Conservation (phyloP, 2,888 invertebrate genomes). For the Morpho deidamia region DNA sequence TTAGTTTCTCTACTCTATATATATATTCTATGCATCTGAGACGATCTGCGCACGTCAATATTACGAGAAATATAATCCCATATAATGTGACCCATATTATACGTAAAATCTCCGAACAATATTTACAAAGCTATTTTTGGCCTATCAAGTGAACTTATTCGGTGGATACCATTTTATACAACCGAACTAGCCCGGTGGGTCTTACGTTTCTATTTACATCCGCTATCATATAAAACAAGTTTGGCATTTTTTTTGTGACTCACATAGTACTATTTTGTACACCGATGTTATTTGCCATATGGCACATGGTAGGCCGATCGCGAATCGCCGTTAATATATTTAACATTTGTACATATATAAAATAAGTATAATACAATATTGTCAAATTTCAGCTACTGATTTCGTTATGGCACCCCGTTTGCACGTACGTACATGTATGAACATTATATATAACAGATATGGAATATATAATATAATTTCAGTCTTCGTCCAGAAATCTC, state of each 20-base stretch:
- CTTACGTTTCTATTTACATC: constrained; percentile 61
- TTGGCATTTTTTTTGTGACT: constrained; percentile 78
- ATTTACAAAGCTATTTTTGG: constrained; percentile 72
- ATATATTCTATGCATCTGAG: no score
- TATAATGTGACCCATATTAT: constrained; percentile 20
- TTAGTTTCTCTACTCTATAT: no score
- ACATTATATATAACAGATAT: constrained; percentile 29
- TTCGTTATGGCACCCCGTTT: constrained; percentile 68
- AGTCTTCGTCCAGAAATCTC: constrained; percentile 76
- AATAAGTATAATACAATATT: constrained; percentile 29
- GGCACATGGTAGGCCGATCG: constrained; percentile 31
- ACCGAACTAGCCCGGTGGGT: constrained; percentile 67
- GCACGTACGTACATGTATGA: constrained; percentile 46
- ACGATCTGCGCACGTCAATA: no score
- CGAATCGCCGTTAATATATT: constrained; percentile 35
- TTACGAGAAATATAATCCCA: neutral
- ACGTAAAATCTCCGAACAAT: constrained; percentile 34
- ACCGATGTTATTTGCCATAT: constrained; percentile 22
- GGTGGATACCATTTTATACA: constrained; percentile 50
- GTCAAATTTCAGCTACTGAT: constrained; percentile 32
- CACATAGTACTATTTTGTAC: constrained; percentile 31
- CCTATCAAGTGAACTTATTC: constrained; percentile 61
- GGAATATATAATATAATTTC: constrained; percentile 47
- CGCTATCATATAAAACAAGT: constrained; percentile 38
- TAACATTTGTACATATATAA: constrained; percentile 29